Percentiles rank a stretch among this genome's conserved stretches.
Evolutionary conservation across 2,888 invertebrate genomes (phyloP).

Genomic region (Apodemia zela): DNA sequence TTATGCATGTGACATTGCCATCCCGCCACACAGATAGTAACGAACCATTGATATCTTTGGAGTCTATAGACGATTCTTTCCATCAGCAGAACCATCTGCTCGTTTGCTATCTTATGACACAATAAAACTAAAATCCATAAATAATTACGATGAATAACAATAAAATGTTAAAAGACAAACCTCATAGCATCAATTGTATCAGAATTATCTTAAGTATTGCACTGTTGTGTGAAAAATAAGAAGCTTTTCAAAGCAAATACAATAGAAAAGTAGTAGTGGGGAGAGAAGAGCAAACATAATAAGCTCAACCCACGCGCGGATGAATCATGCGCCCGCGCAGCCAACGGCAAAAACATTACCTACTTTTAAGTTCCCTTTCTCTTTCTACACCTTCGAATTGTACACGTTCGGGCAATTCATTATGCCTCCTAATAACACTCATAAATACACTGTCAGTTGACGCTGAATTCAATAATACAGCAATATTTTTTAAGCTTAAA

Average conservation of each 20-base stretch:
- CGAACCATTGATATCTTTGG: no score
- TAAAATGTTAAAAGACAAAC: not conserved
- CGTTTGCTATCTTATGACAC: no score
- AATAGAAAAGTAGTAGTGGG: constrained; percentile 64
- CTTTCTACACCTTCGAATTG: constrained; percentile 72
- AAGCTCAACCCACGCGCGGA: constrained; percentile 72
- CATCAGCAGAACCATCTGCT: no score
- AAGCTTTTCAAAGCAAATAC: constrained; percentile 43
- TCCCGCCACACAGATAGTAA: no score
- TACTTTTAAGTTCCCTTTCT: constrained; percentile 79
- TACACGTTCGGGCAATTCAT: constrained; percentile 58
- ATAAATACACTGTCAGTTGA: constrained; percentile 24
- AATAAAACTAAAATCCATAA: no score
- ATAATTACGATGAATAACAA: not conserved
- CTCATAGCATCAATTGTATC: not conserved
- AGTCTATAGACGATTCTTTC: no score
- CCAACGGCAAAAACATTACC: constrained; percentile 77
- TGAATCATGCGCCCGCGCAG: constrained; percentile 66
- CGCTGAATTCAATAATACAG: constrained; percentile 20
- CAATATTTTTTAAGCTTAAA: constrained; percentile 14
- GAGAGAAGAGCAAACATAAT: constrained; percentile 66
- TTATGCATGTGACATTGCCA: no score
- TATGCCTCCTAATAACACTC: constrained; percentile 42
- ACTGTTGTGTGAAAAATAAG: constrained; percentile 21
- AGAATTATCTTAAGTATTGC: constrained; percentile 4